A percentile compares a stretch with the other conserved stretches of the same genome.
phyloP scores from a whole-genome alignment of 1,140 invertebrate genomes.

The Plodia interpunctella region DNA sequence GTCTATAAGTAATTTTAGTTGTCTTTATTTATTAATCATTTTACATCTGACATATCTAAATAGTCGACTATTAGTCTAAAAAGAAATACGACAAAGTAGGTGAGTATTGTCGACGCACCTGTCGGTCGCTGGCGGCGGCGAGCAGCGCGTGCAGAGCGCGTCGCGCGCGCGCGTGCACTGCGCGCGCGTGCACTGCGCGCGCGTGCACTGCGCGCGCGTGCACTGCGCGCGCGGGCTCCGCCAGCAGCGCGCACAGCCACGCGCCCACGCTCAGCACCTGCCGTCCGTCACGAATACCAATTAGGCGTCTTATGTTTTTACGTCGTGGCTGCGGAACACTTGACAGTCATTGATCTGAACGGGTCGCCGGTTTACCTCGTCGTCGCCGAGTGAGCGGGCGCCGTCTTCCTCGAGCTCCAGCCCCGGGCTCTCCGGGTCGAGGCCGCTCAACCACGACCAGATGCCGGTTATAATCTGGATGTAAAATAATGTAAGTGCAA shows the following conservation, averaged over 20 bases:
- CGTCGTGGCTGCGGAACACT: background rate
- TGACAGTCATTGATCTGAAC: background rate
- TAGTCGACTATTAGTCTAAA: no score
- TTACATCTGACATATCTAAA: no score
- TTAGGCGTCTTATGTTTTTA: background rate
- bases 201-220: slow-evolving; percentile 9
- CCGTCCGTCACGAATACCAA: background rate
- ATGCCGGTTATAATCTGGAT: background rate
- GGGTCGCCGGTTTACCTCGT: background rate
- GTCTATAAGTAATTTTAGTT: no score
- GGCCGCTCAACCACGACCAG: background rate
- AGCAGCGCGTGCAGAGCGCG: slow-evolving; percentile 12
- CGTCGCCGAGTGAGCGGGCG: background rate
- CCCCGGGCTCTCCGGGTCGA: background rate
- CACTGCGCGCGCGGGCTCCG: background rate
- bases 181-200: background rate
- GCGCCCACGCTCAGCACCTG: background rate
- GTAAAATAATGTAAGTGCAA: no score
- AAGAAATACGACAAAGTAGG: no score
- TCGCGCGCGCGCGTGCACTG: background rate
- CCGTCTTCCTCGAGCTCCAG: background rate
- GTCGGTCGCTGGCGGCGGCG: background rate
- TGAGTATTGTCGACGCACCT: background rate
- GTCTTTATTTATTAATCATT: no score
- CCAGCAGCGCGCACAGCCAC: background rate